A percentile compares a stretch with the other conserved stretches of the same genome.
Evolutionary conservation across 2,113 vertebrate species (phyloP).

Genomic region (Ancistrus triradiatus): DNA sequence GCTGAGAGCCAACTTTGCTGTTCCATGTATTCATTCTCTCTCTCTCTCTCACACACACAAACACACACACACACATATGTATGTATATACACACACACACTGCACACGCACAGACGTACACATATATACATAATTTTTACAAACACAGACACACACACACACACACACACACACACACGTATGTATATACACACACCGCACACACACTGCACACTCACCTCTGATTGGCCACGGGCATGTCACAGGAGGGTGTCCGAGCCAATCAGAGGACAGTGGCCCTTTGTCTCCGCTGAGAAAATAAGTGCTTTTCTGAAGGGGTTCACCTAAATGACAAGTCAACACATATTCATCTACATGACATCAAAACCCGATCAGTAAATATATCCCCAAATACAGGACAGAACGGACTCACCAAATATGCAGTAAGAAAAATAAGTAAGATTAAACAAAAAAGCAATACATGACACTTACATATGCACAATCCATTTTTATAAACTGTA

Average conservation of each 20-base stretch:
- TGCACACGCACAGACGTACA: conserved; percentile 70
- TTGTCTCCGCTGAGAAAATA: conserved; percentile 65
- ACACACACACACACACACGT: conserved; percentile 10
- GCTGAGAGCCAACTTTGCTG: conserved; percentile 31
- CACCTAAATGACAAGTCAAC: conserved; percentile 65
- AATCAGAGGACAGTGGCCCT: conserved; percentile 76
- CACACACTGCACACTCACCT: conserved; percentile 67
- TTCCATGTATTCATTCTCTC: conserved; percentile 7
- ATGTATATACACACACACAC: no score
- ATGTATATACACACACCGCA: no score
- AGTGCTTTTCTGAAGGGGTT: conserved; percentile 62
- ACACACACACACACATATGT: conserved; percentile 71
- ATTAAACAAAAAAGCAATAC: no score
- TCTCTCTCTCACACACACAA: conserved; percentile 12
- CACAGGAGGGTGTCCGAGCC: conserved; percentile 72
- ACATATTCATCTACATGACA: conserved; percentile 65
- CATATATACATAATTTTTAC: no score
- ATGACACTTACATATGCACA: no score
- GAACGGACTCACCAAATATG: neutral
- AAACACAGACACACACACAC: conserved; percentile 17
- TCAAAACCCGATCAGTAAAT: conserved; percentile 53
- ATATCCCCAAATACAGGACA: neutral
- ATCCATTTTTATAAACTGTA: no score
- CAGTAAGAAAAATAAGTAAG: neutral
- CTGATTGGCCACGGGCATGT: conserved; percentile 80